These are phyloP conservation scores for Fratercula arctica DNA, from an alignment of 2,797 vertebrate species.

Conservation along the genomic window DNA sequence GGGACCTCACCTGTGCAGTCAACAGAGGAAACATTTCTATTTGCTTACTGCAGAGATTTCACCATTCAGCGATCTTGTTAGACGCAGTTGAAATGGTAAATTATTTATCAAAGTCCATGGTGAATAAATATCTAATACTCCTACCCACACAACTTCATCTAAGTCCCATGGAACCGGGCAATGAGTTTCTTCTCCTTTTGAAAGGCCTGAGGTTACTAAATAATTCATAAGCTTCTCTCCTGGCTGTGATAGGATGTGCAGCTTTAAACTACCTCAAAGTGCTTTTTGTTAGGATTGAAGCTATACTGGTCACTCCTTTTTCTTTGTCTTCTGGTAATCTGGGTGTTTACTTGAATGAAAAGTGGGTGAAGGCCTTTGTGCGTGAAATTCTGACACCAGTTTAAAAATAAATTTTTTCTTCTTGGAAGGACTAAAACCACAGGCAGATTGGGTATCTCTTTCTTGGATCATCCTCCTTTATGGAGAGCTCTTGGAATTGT, in stretches of 20 bases:
- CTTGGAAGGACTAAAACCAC: neutral
- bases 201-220: constrained; percentile 74
- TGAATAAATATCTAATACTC: constrained; percentile 72
- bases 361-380: constrained; percentile 9
- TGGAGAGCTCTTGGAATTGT: neutral
- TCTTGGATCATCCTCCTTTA: neutral
- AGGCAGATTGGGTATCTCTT: neutral
- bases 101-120: constrained; percentile 79
- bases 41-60: constrained; percentile 72
- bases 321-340: constrained; percentile 43
- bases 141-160: constrained; percentile 69
- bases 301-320: constrained; percentile 39
- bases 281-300: constrained; percentile 59
- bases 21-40: constrained; percentile 66
- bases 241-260: constrained; percentile 64
- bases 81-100: constrained; percentile 69
- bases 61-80: constrained; percentile 70
- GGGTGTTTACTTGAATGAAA: constrained; percentile 42
- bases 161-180: constrained; percentile 69
- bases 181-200: constrained; percentile 76
- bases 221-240: constrained; percentile 74
- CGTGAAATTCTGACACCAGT: neutral
- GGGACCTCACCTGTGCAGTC: constrained; percentile 57
- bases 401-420: neutral
- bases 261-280: constrained; percentile 71